phyloP scores from a whole-genome alignment of 1,140 invertebrate genomes.

The Drosophila pallidifrons region DNA sequence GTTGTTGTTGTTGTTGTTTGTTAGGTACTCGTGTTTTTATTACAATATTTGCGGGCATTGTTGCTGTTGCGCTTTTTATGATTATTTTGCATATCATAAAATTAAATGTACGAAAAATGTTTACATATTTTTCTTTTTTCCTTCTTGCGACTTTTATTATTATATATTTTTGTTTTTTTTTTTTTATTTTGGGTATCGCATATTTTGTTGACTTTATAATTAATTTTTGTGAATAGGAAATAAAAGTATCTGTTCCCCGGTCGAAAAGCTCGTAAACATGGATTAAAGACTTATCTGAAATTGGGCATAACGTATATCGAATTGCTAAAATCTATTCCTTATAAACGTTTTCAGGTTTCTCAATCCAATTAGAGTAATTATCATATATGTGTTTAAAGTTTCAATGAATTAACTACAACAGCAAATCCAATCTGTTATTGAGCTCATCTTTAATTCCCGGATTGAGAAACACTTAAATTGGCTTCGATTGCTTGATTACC shows the following conservation, averaged over 20 bases:
- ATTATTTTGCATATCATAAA: constrained; percentile 71
- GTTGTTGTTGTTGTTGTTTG: constrained; percentile 45
- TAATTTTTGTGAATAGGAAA: constrained; percentile 21
- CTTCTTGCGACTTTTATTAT: constrained; percentile 1
- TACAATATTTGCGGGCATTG: constrained; percentile 59
- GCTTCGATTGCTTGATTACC: constrained; percentile 45
- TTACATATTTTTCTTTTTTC: constrained; percentile 30
- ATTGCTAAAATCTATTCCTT: not conserved
- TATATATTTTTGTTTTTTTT: constrained; percentile 1
- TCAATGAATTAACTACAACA: not conserved
- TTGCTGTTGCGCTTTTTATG: constrained; percentile 63
- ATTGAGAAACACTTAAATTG: constrained; percentile 20
- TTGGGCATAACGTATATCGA: not conserved
- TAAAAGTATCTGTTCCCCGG: not conserved
- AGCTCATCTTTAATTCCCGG: constrained; percentile 19
- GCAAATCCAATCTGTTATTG: not conserved
- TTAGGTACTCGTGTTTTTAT: constrained; percentile 67
- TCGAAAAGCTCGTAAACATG: not conserved
- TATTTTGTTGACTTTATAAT: constrained; percentile 16
- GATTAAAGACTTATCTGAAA: constrained; percentile 7
- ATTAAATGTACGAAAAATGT: constrained; percentile 71
- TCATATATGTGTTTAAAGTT: not conserved
- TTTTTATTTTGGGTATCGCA: not conserved
- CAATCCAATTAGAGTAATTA: not conserved
- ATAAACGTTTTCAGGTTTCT: no score